These are phyloP conservation scores for Acrocyrtus sp. DNA, from an alignment of 2,888 invertebrate species.

Conservation along the genomic window DNA sequence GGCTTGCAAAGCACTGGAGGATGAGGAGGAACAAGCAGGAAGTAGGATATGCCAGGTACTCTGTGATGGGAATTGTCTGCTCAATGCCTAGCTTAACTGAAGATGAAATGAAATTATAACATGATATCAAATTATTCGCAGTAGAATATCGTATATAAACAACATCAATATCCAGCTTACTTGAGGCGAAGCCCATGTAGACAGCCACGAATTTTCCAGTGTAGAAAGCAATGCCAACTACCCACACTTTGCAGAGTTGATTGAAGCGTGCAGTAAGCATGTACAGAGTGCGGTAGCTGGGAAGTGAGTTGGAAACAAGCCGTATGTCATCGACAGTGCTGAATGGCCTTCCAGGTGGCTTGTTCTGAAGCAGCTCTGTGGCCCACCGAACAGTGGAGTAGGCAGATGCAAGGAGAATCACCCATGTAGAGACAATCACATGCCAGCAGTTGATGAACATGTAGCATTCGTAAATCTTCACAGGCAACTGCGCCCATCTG, in stretches of 20 bases:
- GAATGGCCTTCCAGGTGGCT: background rate
- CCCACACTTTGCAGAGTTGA: conserved; percentile 1
- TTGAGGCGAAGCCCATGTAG: too few species aligned
- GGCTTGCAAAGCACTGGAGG: background rate
- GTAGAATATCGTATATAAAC: too few species aligned
- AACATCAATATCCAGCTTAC: too few species aligned
- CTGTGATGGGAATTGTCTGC: conserved; percentile 9
- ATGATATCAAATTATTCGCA: too few species aligned
- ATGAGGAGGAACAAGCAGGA: conserved; percentile 4
- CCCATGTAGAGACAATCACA: conserved; percentile 23
- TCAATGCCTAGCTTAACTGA: conserved; percentile 9
- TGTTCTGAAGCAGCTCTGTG: background rate
- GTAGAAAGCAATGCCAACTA: conserved; percentile 15
- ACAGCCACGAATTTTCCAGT: conserved; percentile 5
- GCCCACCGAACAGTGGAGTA: conserved; percentile 4
- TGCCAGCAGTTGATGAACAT: conserved; percentile 39
- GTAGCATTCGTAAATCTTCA: conserved; percentile 27
- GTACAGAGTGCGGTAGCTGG: background rate
- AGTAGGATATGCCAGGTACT: conserved; percentile 29
- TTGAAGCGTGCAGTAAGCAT: conserved; percentile 9
- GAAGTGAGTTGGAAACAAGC: background rate
- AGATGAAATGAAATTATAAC: too few species aligned
- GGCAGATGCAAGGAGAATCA: background rate
- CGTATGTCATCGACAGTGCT: background rate
- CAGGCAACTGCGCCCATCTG: conserved; percentile 15